Base-by-base conservation (phyloP, 2,113 vertebrate species). In the Halichoeres trimaculatus region DNA sequence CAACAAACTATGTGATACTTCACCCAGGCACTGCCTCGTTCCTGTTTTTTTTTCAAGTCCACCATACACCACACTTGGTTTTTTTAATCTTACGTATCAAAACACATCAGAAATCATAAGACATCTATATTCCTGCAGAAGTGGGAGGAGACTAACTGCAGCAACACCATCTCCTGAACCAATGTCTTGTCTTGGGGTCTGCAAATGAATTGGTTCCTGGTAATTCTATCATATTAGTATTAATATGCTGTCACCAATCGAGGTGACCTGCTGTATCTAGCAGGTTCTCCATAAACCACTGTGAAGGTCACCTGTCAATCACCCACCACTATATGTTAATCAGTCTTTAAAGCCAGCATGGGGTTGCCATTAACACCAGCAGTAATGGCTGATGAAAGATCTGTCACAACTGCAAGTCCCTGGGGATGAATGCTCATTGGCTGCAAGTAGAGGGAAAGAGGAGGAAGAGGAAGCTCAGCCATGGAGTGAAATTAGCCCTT, bases 291-390 rank as follows among this genome's bases (percentile, higher is more conserved):
- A 85, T 88, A 89, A 93, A 93, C 79, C 81, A 67, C 62, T 68
- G 66, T 92, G 91, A 94, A 94, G 92, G 93, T 94, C 92, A 94
- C 89, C 88, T 89, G 90, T 92, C 93, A 93, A 88, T 94, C 94
- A 91, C 74, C 65, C 45, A n/a, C 54, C 83, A 75, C 74, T 79
- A 84, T 91, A 91, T 93, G 90, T 88, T 91, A 89, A 93, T 90
- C 81, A 86, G 82, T 86, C 81, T 88, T 87, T 71, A 83, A 90
- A 90, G 85, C 83, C 72, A 78, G 82, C 67, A 71, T 69, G 63
- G 81, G 72, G 81, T 87, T 76, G 78, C 71, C 86, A 90, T 91
- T 91, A 93, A 78, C 80, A 70, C 24, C 34, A 76, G 70, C 62
- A 75, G 72, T 85, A 80, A 89, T 85, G 78, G 78, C 73, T 83